Conservation (phyloP, 2,888 invertebrate species). For the Amphipoea oculea region DNA sequence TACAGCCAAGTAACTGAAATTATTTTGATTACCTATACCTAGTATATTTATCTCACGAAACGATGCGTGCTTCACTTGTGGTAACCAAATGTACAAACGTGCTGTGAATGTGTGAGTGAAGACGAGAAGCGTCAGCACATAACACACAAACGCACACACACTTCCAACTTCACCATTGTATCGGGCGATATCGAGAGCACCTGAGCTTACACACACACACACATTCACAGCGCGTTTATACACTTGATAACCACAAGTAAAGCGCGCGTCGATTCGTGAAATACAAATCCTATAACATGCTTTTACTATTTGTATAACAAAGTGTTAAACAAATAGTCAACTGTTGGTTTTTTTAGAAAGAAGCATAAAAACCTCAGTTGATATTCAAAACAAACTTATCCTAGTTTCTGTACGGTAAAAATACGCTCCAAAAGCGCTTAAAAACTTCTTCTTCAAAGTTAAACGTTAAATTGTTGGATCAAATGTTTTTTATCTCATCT, state of each 20-base stretch:
- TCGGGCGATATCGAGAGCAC: too few species aligned
- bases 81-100: neutral
- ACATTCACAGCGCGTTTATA: neutral
- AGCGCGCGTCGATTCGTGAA: neutral
- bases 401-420: neutral
- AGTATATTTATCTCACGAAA: neutral
- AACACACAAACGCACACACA: too few species aligned
- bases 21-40: neutral
- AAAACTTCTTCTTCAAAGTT: constrained; percentile 14
- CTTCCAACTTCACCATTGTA: too few species aligned
- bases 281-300: neutral
- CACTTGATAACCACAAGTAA: neutral
- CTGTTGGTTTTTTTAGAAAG: too few species aligned
- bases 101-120: neutral
- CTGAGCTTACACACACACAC: neutral
- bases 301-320: neutral
- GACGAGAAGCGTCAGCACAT: neutral
- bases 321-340: too few species aligned
- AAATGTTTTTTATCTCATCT: constrained; percentile 23
- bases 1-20: neutral
- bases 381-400: neutral
- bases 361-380: neutral
- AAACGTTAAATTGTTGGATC: constrained; percentile 17
- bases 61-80: neutral
- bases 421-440: constrained; percentile 1